These are phyloP conservation scores for Papilio xuthus DNA, from an alignment of 1,140 invertebrate genomes.

Conservation along the genomic window DNA sequence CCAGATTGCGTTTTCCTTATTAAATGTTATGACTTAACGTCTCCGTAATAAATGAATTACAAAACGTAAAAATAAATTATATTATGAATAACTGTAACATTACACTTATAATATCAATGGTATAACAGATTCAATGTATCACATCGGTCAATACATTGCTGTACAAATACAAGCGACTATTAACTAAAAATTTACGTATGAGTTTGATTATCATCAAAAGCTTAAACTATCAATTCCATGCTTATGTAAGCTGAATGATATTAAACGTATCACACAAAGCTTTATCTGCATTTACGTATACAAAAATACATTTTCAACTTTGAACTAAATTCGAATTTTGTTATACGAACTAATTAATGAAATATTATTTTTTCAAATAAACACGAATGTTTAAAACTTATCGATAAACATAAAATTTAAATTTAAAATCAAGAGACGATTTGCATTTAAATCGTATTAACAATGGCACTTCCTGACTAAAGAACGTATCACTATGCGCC, in stretches of 20 bases:
- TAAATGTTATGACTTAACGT: conserved; percentile 24
- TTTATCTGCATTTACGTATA: conserved; percentile 17
- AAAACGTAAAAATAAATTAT: conserved; percentile 52
- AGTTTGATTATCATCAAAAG: conserved; percentile 14
- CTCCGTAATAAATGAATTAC: conserved; percentile 43
- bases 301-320: neutral
- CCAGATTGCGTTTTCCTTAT: conserved; percentile 44
- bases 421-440: conserved; percentile 26
- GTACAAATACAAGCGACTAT: conserved; percentile 26
- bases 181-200: conserved; percentile 26
- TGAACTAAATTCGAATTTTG: neutral
- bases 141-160: conserved; percentile 21
- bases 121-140: conserved; percentile 56
- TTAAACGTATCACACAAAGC: conserved; percentile 20
- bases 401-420: conserved; percentile 32
- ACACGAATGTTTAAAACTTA: conserved; percentile 12
- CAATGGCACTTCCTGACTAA: conserved; percentile 57
- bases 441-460: conserved; percentile 28
- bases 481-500: conserved; percentile 31
- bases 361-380: conserved; percentile 31
- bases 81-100: conserved; percentile 47
- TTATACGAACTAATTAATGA: conserved; percentile 6
- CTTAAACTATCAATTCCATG: conserved; percentile 14
- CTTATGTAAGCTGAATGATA: conserved; percentile 13
- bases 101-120: conserved; percentile 67